Base-by-base conservation (phyloP, 2,888 invertebrate genomes). In the Tridacna crocea region DNA sequence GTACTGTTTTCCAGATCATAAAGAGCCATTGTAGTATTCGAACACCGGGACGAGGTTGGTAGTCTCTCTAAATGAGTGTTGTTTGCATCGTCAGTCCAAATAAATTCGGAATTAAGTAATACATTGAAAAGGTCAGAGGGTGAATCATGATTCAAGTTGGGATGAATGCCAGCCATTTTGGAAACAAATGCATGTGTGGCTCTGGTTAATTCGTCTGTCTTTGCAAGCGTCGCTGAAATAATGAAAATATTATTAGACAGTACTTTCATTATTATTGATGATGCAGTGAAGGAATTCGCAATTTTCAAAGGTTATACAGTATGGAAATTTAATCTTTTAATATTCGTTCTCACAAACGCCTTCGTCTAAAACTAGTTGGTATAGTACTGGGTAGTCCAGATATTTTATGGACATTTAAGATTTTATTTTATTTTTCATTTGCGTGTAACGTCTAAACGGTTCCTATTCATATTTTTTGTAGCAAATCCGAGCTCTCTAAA, bases 221-320 rank as follows among this genome's bases (percentile, higher is more conserved):
- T 82, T 55, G 90, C 90, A 66, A 91, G 79, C 47, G 90, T 90
- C 19, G 88, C 91, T 91, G 88, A 15, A 88, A 87, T 27, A 22
- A 19, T 47, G 63, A 80, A 1, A 60, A 63, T 22, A 76, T 46
- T 48, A 22, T 36, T 55, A 15, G 12, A 26, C 6, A 51, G 24
- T 22, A n/a, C 4, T 47, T 55, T 4, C 36, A 36, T 36, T 36
- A 36, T 36, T 8, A 4, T 36, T 36, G 36, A 36, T 36, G 36
- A 36, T 36, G 36, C 2, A 36, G 36, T 36, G 36, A 2, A 36
- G 36, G n/a, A n/a, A n/a, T n/a, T n/a, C n/a, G n/a, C n/a, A n/a
- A n/a, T n/a, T 36, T 36, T 36, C 36, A 4, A 4, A 2, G 36
- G 36, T 36, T 36, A 36, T 36, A 8, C 2, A 36, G 36, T 8